A percentile compares a stretch with the other conserved stretches of the same genome.
Evolutionary conservation across 2,113 vertebrate genomes (phyloP).

Genomic region (Cebus imitator): DNA sequence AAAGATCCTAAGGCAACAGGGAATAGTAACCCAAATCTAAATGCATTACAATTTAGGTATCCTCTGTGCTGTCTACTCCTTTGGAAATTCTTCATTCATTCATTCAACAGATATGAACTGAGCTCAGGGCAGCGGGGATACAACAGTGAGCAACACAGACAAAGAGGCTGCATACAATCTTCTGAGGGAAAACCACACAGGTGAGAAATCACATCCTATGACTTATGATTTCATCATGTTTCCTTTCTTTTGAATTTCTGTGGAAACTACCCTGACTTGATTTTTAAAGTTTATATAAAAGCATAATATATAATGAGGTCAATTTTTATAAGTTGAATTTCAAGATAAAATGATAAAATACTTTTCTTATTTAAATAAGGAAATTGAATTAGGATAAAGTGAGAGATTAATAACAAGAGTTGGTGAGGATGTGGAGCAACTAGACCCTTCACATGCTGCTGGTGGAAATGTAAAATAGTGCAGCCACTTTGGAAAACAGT

Average conservation of each 20-base stretch:
- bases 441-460: not conserved
- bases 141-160: not conserved
- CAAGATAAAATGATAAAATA: not conserved
- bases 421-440: not conserved
- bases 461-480: not conserved
- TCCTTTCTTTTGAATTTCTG: slow-evolving; percentile 37
- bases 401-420: not conserved
- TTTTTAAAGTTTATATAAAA: slow-evolving; percentile 27
- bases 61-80: not conserved
- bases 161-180: not conserved
- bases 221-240: slow-evolving; percentile 20
- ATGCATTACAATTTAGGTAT: not conserved
- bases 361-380: not conserved
- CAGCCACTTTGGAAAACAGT: slow-evolving; percentile 20
- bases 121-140: not conserved
- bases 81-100: slow-evolving; percentile 16
- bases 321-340: slow-evolving; percentile 20
- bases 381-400: not conserved
- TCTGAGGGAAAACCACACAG: not conserved
- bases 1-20: not conserved
- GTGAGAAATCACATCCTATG: not conserved
- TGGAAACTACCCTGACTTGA: slow-evolving; percentile 15
- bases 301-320: not conserved
- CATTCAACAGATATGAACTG: not conserved
- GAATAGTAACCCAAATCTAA: slow-evolving; percentile 1